These are phyloP conservation scores for Cydia fagiglandana DNA, from an alignment of 1,140 invertebrate species.

Conservation along the genomic window DNA sequence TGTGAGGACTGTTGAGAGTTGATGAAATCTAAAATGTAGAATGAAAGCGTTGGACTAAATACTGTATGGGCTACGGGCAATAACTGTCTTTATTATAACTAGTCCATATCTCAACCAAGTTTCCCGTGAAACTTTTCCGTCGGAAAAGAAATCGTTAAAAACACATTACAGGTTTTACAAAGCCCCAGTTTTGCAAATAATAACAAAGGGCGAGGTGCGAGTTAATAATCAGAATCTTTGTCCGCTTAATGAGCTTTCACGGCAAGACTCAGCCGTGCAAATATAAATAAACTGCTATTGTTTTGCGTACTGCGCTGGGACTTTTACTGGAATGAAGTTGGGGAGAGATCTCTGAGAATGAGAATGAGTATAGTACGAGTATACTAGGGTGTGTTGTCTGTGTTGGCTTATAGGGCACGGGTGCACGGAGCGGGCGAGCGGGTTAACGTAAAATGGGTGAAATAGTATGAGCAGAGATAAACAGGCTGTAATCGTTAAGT, in stretches of 20 bases:
- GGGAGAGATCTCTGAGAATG: background rate
- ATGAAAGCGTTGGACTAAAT: too few species aligned
- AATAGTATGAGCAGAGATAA: too few species aligned
- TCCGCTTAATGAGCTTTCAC: conserved; percentile 57
- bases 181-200: conserved; percentile 47
- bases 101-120: background rate
- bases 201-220: conserved; percentile 56
- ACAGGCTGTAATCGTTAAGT: too few species aligned
- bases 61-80: too few species aligned
- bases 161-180: conserved; percentile 26
- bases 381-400: too few species aligned
- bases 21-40: too few species aligned
- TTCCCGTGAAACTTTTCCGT: conserved; percentile 22
- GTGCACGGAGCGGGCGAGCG: too few species aligned
- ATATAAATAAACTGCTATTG: conserved; percentile 65
- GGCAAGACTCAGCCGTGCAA: conserved; percentile 54
- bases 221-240: conserved; percentile 60
- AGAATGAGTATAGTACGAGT: background rate
- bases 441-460: too few species aligned
- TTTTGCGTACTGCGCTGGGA: conserved; percentile 37
- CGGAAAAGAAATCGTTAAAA: conserved; percentile 27
- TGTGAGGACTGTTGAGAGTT: too few species aligned
- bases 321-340: background rate
- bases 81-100: background rate
- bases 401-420: too few species aligned